Conservation (phyloP, 53 echinoderm and acorn worm species). For the Holothuria scabra region DNA sequence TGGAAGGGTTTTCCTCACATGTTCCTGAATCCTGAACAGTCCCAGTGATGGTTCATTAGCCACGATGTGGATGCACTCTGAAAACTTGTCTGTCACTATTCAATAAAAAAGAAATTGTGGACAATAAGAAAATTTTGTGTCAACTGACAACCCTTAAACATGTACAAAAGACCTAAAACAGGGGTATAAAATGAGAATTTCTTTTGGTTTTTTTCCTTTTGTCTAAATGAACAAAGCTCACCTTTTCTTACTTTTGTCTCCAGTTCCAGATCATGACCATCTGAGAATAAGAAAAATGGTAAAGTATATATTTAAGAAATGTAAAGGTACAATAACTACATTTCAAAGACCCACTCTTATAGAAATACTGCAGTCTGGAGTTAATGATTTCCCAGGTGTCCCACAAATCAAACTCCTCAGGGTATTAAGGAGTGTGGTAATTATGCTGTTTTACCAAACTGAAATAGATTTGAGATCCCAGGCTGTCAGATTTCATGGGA, state of each 20-base stretch:
- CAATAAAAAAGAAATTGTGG: not conserved
- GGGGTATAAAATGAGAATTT: no score
- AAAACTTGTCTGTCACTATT: slow-evolving; percentile 96
- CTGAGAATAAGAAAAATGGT: slow-evolving; percentile 13
- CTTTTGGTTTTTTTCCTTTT: not conserved
- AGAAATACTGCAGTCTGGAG: no score
- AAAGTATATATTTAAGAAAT: no score
- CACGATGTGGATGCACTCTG: slow-evolving; percentile 93
- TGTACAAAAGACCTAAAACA: no score
- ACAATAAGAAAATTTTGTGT: not conserved
- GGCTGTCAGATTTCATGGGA: no score
- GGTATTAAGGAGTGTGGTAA: no score
- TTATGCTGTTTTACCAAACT: no score
- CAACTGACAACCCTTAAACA: not conserved
- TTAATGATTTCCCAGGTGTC: no score
- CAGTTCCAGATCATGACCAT: slow-evolving; percentile 78
- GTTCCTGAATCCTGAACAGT: slow-evolving; percentile 92
- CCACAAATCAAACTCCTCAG: no score
- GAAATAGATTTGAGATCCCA: no score
- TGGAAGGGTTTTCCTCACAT: slow-evolving; percentile 88
- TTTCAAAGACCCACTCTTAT: no score
- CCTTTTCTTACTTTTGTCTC: slow-evolving; percentile 89
- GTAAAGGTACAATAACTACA: no score
- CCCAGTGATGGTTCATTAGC: slow-evolving; percentile 96
- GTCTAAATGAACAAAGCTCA: not conserved